Conservation (phyloP, 2,888 invertebrate genomes). For the Fragum whitleyi region DNA sequence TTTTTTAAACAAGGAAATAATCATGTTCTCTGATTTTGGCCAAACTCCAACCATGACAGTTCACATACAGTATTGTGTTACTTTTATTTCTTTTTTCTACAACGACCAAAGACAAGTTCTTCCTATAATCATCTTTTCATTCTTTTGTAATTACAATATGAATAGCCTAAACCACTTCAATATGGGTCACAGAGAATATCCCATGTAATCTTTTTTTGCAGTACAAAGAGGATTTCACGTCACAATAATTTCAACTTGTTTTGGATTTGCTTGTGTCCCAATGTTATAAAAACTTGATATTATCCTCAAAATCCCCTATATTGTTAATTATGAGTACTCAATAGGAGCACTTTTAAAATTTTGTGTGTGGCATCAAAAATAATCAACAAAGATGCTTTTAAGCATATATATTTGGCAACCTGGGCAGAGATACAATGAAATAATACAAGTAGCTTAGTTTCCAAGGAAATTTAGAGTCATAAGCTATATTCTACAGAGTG, state of each 20-base stretch:
- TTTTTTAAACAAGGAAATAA: not conserved
- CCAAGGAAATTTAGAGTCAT: too few relatives aligned
- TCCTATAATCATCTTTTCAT: constrained; percentile 17
- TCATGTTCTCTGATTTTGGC: not conserved
- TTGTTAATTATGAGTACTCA: too few relatives aligned
- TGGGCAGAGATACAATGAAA: too few relatives aligned
- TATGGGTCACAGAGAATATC: constrained; percentile 15
- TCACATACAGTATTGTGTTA: not conserved
- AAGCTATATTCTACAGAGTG: too few relatives aligned
- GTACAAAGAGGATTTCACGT: constrained; percentile 26
- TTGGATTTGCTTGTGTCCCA: constrained; percentile 2
- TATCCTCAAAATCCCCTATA: too few relatives aligned
- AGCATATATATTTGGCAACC: too few relatives aligned
- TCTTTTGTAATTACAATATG: constrained; percentile 17
- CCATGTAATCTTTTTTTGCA: constrained; percentile 6
- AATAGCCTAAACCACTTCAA: constrained; percentile 16
- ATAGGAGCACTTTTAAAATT: too few relatives aligned
- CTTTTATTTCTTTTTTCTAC: not conserved
- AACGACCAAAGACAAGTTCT: not conserved
- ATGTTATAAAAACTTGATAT: not conserved
- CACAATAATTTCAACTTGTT: constrained; percentile 22
- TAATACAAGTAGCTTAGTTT: too few relatives aligned
- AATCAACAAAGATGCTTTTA: too few relatives aligned
- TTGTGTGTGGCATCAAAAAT: too few relatives aligned
- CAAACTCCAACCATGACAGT: not conserved